Base-by-base conservation (phyloP, 2,113 vertebrate species). In the Hemibagrus wyckioides region DNA sequence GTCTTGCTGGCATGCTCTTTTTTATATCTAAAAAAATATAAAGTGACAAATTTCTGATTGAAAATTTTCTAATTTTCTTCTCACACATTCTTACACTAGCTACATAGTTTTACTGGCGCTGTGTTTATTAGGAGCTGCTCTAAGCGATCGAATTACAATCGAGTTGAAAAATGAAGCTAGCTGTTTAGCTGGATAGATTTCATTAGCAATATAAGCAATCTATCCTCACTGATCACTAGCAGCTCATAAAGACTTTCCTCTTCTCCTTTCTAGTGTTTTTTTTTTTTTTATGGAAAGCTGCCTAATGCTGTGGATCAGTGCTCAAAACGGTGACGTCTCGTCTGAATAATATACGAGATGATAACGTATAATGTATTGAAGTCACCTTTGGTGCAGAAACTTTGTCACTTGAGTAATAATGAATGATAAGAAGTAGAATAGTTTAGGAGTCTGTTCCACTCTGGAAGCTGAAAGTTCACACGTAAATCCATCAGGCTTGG, bases 351-450 rank as follows among this genome's bases (percentile, higher is more conserved):
- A 90, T 94, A 96, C 94, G 94, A 95, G 93, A 94, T 93, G 91
- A 97, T 96, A 96, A 96, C 94, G 90, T 90, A 91, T 92, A 94
- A 95, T 93, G 94, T 96, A 95, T 96, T 94, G 93, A 94, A 97
- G 94, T 96, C 96, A 97, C 96, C 96, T 97, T 97, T 93, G 95
- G 87, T 94, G 86, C 93, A 91, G 90, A 89, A 93, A 93, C 93
- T 94, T 94, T 95, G 93, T 93, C 95, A 92, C 85, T 84, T 87
- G 91, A 92, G 96, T 94, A 95, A 94, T 93, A 93, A 94, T 93
- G 93, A 96, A 92, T 90, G 91, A 92, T 93, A 91, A 93, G 92
- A 92, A 94, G 95, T 84, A 91, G 87, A 92, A 92, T 87, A 94
- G 93, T 95, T 94, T 96, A 96, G 94, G 91, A 91, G 93, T 94